Conservation (phyloP, 2,797 vertebrate species). For the Spinus olivaceus region DNA sequence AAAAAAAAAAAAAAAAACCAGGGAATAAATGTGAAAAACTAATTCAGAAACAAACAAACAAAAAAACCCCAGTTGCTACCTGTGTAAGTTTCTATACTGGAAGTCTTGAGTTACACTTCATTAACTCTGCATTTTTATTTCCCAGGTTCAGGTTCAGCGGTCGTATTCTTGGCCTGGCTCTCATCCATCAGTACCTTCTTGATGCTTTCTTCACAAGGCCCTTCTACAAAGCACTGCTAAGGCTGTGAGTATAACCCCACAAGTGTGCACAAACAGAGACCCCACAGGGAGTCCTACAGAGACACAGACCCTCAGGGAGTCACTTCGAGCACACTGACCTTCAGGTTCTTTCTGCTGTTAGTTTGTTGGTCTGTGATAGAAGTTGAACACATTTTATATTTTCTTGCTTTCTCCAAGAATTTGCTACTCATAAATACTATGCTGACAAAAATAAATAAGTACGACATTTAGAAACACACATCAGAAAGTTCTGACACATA, state of each 20-base stretch:
- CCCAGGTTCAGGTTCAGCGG: conserved; percentile 96
- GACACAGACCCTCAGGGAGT: background rate
- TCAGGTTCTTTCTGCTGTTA: background rate
- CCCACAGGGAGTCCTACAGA: background rate
- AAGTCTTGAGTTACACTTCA: background rate
- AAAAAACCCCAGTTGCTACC: background rate
- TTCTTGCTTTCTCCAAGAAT: background rate
- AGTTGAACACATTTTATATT: background rate
- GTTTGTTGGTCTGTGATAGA: background rate
- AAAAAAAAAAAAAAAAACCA: background rate
- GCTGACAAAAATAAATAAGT: background rate
- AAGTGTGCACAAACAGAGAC: background rate
- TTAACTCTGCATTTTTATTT: conserved; percentile 11
- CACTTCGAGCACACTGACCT: rapidly evolving
- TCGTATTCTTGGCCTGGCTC: conserved; percentile 92
- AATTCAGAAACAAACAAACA: background rate
- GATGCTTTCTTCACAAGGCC: conserved; percentile 88
- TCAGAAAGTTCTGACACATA: background rate
- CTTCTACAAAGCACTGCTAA: conserved; percentile 94
- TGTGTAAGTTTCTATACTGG: background rate
- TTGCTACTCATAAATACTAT: background rate
- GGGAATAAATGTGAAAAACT: background rate
- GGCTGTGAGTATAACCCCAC: conserved; percentile 82
- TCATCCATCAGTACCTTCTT: conserved; percentile 96
- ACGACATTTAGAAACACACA: background rate